Base-by-base conservation (phyloP, 2,888 invertebrate genomes). In the Sarcophaga rosellei region DNA sequence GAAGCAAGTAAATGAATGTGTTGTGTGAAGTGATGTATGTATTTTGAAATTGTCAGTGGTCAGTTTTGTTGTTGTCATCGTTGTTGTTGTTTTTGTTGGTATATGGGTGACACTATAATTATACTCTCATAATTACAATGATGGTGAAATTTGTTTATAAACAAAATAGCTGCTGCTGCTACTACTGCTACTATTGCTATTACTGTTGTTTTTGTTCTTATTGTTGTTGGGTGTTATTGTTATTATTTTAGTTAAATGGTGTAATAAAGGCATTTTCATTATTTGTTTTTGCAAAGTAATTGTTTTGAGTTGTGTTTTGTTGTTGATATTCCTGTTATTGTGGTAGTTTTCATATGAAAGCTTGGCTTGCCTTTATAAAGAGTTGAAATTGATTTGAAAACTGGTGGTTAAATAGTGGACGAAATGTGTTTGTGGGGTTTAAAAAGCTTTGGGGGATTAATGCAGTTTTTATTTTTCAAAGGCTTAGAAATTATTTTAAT, bases 51-150 rank as follows among this genome's bases (percentile, higher is more conserved):
- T 76, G 63, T 59, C 81, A 70, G 70, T 70, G 76, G 45, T 65
- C 65, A 81, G 74, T 44, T 74, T 47, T 66, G 47, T 81, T 62
- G 74, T 53, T 74, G 47, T 76, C 69, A 17, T 74, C 53, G 57
- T 73, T 74, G 47, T 76, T 74, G 17, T 74, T 61, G 57, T 73
- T 47, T 62, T 10, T 70, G n/a, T 35, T 25, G 45, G 45, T 47
- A 74, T 25, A 74, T 25, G 20, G 61, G 44, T 76, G 53, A 21
- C 44, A 53, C 53, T 17, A 53, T 53, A 53, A 53, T 53, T 53
- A 53, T 53, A 53, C 53, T 53, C 53, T 1, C 5, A 53, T 15
- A 12, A 53, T 53, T 12, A 17, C n/a, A 8, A 70, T 79, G 62
- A 79, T 63, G 45, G 11, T 61, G 61, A 20, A 44, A 61, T 73